Evolutionary conservation across 2,797 vertebrate species (phyloP).

Genomic region (Sebastes aleutianus): DNA sequence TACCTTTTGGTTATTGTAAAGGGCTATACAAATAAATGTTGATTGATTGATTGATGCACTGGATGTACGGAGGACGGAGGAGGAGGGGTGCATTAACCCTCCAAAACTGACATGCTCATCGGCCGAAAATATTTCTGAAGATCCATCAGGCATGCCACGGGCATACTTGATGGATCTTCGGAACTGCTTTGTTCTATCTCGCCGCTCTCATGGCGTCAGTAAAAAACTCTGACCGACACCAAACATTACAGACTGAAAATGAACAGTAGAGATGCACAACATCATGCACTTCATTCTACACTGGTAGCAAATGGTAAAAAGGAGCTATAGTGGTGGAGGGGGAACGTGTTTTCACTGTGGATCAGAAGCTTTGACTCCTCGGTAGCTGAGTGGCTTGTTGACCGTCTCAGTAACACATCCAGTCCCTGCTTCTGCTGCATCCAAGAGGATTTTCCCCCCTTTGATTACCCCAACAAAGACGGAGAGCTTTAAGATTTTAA

Average conservation of each 20-base stretch:
- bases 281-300: not conserved
- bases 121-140: too few species aligned
- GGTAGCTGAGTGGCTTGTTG: conserved; percentile 47
- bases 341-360: conserved; percentile 14
- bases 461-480: conserved; percentile 44
- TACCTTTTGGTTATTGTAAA: too few species aligned
- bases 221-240: not conserved
- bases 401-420: conserved; percentile 33
- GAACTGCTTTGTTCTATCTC: not conserved
- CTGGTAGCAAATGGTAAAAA: not conserved
- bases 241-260: not conserved
- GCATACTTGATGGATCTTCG: too few species aligned
- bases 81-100: too few species aligned
- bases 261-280: not conserved
- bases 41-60: too few species aligned
- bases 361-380: conserved; percentile 29
- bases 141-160: too few species aligned
- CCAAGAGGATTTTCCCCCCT: conserved; percentile 59
- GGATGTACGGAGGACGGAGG: too few species aligned
- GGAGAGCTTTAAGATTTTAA: conserved; percentile 40
- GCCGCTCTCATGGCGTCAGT: not conserved
- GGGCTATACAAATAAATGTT: too few species aligned
- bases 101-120: too few species aligned
- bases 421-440: conserved; percentile 42
- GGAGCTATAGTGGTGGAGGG: not conserved